These are phyloP conservation scores for Meandrina meandrites DNA, from an alignment of 92 coral and sea anemone genomes.

Conservation along the genomic window DNA sequence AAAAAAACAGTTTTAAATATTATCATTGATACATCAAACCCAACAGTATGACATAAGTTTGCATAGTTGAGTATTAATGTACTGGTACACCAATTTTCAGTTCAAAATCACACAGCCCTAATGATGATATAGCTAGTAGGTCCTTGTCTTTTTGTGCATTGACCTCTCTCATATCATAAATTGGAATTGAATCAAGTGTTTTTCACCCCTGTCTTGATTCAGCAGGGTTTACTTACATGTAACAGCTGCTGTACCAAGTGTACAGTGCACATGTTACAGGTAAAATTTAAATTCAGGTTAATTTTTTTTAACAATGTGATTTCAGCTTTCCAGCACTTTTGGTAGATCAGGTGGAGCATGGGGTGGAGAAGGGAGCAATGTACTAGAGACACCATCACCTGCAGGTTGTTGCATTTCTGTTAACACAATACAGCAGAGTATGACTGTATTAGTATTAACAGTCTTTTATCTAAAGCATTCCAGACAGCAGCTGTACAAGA, in stretches of 20 bases:
- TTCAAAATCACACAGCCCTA: neutral
- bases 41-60: neutral
- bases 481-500: no score
- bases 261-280: neutral
- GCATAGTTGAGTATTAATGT: no score
- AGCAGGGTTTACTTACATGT: neutral
- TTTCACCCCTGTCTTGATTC: neutral
- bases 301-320: neutral
- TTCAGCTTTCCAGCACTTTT: conserved; percentile 30
- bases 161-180: neutral
- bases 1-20: neutral
- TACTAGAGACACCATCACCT: conserved; percentile 29
- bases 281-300: no score
- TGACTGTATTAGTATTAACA: no score
- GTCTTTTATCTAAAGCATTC: no score
- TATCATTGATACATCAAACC: neutral
- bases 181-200: neutral
- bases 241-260: neutral
- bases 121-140: no score
- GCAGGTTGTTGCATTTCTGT: conserved; percentile 9
- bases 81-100: no score
- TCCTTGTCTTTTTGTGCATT: no score
- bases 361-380: conserved; percentile 33
- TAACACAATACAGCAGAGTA: no score
- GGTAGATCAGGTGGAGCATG: conserved; percentile 42